Base-by-base conservation (phyloP, 2,888 invertebrate species). In the Trissoscelio sp. region DNA sequence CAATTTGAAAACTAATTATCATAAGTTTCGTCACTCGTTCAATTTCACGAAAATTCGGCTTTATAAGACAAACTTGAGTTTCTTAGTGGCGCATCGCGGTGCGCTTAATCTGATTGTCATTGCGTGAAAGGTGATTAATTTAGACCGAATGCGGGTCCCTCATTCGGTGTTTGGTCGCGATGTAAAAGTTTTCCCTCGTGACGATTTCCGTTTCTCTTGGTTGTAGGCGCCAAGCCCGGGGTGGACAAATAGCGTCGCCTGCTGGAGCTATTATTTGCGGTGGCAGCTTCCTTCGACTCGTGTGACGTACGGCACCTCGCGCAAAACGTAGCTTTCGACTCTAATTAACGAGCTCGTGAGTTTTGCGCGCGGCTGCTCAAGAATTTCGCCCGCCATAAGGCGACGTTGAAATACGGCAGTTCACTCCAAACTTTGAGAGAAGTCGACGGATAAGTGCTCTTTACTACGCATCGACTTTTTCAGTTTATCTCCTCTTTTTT, bases 371-470 rank as follows among this genome's bases (percentile, higher is more conserved):
- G 74, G 60, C 73, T 60, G 70, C 83, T 75, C 79, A 83, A 85
- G 83, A 84, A 85, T 85, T 84, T 82, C 80, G 67, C 58, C 55
- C 57, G 75, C 72, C 74, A 57, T 78, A 70, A 72, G 79, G 64
- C 70, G 83, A 83, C 79, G 83, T 81, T 85, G 83, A 83, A 85
- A 84, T 84, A 85, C 82, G 83, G 80, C 78, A 75, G 60, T 81
- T 81, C 51, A 42, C 62, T 46, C n/a, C 28, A 24, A 81, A 81
- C 60, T 77, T 77, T 46, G 28, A 34, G 55, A 28, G 24, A 78
- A 78, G 78, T 70, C 70, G 64, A 70, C 64, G 64, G 70, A 70
- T 64, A 78, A 78, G 64, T 78, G 78, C 57, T 64, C 70, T 62
- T 70, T 78, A 64, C 31, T 62, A 64, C 46, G 64, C 57, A 64